phyloP scores from a whole-genome alignment of 2,797 vertebrate genomes.

The Setipinna tenuifilis region DNA sequence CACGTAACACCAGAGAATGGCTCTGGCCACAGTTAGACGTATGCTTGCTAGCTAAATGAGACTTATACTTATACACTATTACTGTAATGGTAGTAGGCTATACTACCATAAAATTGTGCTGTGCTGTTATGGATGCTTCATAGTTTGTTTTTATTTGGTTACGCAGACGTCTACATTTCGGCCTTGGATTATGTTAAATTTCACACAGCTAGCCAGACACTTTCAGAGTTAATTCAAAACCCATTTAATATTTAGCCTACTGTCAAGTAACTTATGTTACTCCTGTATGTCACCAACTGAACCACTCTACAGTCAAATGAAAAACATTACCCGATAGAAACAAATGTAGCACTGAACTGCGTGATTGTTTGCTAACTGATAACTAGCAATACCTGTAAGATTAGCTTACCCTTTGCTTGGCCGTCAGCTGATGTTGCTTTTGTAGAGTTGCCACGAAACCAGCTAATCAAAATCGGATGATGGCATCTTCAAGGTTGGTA shows the following conservation, averaged over 20 bases:
- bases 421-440: not conserved
- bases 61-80: too few species aligned
- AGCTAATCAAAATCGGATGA: not conserved
- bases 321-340: not conserved
- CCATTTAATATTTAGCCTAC: not conserved
- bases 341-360: not conserved
- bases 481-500: not conserved
- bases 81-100: too few species aligned
- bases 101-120: too few species aligned
- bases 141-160: too few species aligned
- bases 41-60: too few species aligned
- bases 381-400: not conserved
- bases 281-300: not conserved
- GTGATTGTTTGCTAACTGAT: not conserved
- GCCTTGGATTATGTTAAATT: not conserved
- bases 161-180: not conserved
- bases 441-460: not conserved
- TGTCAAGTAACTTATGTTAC: too few species aligned
- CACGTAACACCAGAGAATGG: too few species aligned
- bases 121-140: too few species aligned
- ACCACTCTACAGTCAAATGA: not conserved
- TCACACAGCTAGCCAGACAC: not conserved
- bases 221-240: not conserved
- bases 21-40: too few species aligned
- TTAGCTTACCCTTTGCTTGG: conserved; percentile 1